Evolutionary conservation across 2,888 invertebrate genomes (phyloP), one percentile per base, ranked within the genome.

Genomic region (Rhogogaster chlorosoma): DNA sequence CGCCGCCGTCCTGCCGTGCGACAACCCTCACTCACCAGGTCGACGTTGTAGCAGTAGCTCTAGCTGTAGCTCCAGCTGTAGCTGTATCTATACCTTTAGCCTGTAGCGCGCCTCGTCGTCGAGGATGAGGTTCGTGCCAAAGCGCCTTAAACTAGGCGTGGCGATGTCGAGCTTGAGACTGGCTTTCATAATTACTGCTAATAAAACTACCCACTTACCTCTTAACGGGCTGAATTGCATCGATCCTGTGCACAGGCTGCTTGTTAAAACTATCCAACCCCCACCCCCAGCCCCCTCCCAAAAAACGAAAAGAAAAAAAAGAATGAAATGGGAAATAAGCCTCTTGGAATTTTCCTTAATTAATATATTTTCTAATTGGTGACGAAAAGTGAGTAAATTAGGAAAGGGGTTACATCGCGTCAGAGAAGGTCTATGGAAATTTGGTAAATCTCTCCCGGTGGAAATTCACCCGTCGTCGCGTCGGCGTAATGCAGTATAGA

Each of bases 161-260:
- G 70, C 83, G 45, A 64, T 83, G 67, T 67, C 61, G 67, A 67
- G 49, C 83, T 32, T 67, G 83, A n/a, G 38, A 80, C 80, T 83
- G 29, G 45, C 67, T 83, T 83, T 70, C 67, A 67, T 83, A 83
- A 83, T 83, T 70, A 67, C 67, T 45, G 6, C 36, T 83, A 83
- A 83, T 83, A 83, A 83, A 83, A 83, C 83, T 83, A 70, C 42
- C 83, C 83, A 67, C 67, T 83, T 83, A 70, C 67, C 67, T 38
- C 83, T 80, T 64, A 32, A 67, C 80, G 36, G 49, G 36, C 36
- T 73, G 22, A 73, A 73, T 73, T 42, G 71, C 71, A 73, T 73
- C 71, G 71, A 73, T 73, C 71, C 71, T 42, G 71, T 42, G 71
- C 42, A 10, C 71, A 73, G 26, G 38, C 26, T 36, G 71, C 71